Conservation (phyloP, 2,888 invertebrate genomes). For the Penaeus monodon region DNA sequence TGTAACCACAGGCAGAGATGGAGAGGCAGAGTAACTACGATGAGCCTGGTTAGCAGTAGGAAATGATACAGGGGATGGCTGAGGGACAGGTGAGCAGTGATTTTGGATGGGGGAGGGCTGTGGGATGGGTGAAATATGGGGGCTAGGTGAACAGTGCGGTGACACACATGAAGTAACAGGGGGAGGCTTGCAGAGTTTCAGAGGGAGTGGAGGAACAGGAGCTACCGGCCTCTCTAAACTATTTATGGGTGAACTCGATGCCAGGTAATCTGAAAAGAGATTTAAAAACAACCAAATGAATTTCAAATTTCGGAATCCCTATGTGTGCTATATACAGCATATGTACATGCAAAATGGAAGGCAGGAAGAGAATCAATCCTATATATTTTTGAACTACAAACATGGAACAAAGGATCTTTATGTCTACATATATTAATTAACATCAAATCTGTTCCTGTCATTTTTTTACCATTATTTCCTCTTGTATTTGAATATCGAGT, state of each 20-base stretch:
- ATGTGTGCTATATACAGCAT: too few species aligned
- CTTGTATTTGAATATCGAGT: slow-evolving; percentile 23
- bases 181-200: slow-evolving; percentile 33
- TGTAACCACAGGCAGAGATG: slow-evolving; percentile 11
- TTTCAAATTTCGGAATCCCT: too few species aligned
- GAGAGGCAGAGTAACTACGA: not conserved
- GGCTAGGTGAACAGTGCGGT: slow-evolving; percentile 9
- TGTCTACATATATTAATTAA: too few species aligned
- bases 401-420: too few species aligned
- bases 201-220: slow-evolving; percentile 25
- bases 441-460: too few species aligned
- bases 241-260: slow-evolving; percentile 38
- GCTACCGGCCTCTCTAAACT: slow-evolving; percentile 21
- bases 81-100: slow-evolving; percentile 30
- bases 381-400: too few species aligned
- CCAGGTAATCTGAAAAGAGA: slow-evolving; percentile 43
- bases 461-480: slow-evolving; percentile 1
- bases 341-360: too few species aligned
- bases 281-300: not conserved
- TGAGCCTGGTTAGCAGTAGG: slow-evolving; percentile 37
- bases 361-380: too few species aligned
- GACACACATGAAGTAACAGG: not conserved
- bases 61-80: slow-evolving; percentile 31
- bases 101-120: slow-evolving; percentile 35
- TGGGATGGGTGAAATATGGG: slow-evolving; percentile 30